Evolutionary conservation across 2,797 vertebrate genomes (phyloP), one percentile per base, ranked within the genome.

Genomic region (Emydoidea blandingii): DNA sequence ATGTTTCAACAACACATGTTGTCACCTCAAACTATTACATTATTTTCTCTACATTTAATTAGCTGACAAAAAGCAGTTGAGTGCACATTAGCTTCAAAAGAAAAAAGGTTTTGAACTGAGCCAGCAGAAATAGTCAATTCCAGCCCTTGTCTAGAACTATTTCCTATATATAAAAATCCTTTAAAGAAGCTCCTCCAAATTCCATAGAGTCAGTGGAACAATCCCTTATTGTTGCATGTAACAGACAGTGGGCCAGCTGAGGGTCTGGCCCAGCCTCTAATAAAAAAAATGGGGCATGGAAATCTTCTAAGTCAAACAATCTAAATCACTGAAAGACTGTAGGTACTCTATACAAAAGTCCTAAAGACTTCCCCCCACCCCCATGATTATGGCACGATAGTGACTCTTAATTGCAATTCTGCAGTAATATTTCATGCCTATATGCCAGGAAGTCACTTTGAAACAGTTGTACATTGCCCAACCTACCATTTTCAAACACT

Each of bases 21-120:
- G 37, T 50, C 90, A 47, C 93, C 74, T 94, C 37, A 59, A 59
- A 12, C 41, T 91, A 65, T 65, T 83, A 68, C 68, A 15, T 44
- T 16, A 88, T 90, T 90, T 90, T 72, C 10, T n/a, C 80, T 89
- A n/a, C 59, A 11, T 65, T 89, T 95, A 87, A 91, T 92, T 91
- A 95, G 47, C 34, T 62, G 65, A 49, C 0, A 0, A 90, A 97
- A 92, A 79, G 44, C 29, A 76, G 53, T 5, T 56, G 65, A 85
- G 49, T 27, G 49, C 65, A 83, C 86, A 62, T 84, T 94, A 68
- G 52, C 50, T 81, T 90, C 14, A 65, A 87, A 86, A 41, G 86
- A 31, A 74, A 88, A 84, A 5, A 84, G 6, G 8, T 54, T 90
- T 87, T 87, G 44, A 87, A 0, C 0, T 84, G 65, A 90, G 29